phyloP scores from a whole-genome alignment of 2,797 vertebrate species.

The Urosaurus nigricauda region DNA sequence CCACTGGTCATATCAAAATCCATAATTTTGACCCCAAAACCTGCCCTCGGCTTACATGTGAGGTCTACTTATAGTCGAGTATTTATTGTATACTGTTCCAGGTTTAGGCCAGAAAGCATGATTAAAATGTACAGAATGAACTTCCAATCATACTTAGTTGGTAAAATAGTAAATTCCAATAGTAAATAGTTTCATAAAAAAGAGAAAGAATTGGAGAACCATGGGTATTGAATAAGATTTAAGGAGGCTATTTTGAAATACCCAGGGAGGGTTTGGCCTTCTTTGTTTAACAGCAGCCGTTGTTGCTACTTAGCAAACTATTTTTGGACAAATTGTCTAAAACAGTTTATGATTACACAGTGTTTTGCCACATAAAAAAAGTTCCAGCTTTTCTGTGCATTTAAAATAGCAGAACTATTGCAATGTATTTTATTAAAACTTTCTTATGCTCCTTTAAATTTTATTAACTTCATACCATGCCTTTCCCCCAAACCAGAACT shows the following conservation, averaged over 20 bases:
- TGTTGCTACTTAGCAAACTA: background rate
- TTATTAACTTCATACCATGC: background rate
- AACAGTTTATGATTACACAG: background rate
- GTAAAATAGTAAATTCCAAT: background rate
- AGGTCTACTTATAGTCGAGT: too few relatives aligned
- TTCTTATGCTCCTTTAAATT: background rate
- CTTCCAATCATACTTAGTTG: background rate
- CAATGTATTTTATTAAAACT: background rate
- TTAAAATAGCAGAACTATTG: background rate
- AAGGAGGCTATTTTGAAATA: background rate
- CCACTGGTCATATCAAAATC: too few relatives aligned
- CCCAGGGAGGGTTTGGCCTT: background rate
- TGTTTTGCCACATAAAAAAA: background rate
- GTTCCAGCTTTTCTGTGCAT: too few relatives aligned
- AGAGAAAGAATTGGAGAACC: background rate
- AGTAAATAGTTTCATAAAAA: background rate
- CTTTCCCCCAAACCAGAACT: too few relatives aligned
- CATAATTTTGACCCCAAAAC: too few relatives aligned
- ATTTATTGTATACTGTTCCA: background rate
- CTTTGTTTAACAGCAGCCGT: background rate
- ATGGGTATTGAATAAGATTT: background rate
- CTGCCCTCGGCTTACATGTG: too few relatives aligned
- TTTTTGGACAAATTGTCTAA: background rate
- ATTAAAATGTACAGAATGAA: background rate
- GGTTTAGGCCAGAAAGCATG: conserved; percentile 27